Base-by-base conservation (phyloP, 2,113 vertebrate species). In the Cyanoderma ruficeps region DNA sequence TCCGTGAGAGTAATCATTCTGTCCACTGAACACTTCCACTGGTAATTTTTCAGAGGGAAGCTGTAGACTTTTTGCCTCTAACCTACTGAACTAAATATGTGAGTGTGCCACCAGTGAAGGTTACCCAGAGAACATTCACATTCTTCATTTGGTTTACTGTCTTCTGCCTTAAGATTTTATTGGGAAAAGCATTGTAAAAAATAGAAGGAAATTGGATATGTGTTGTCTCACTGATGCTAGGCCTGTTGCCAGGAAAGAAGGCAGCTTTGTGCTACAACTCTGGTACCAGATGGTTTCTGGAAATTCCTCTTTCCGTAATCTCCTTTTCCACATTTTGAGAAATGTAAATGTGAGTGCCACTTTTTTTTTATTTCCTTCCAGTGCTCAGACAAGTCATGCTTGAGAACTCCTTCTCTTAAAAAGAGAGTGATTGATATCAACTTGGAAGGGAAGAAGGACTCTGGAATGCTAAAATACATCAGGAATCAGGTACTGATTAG, bases 391-490 rank as follows among this genome's bases (percentile, higher is more conserved):
- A 99, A 99, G 93, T 99, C 99, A 2, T 99, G 99, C 91, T 97
- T 99, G 69, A 98, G 99, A 96, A 99, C 99, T 3, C 99, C 99
- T 6, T 99, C 99, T 55, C 98, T 99, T 90, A 99, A 99, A 97
- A 99, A 99, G 93, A 98, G 99, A 68, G 98, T 99, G 85, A 98
- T 98, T 0, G 99, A 99, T 95, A 96, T 96, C 93, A 99, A 97
- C 94, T 95, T 98, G 22, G 99, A 99, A 94, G 99, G 99, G 41
- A 99, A 99, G 96, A 99, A 99, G 93, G 99, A 99, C 87, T 99
- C 99, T 1, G 99, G 99, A 60, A 99, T 99, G 99, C 97, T 99
- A 44, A 99, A 99, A 89, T 99, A 99, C 95, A 99, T 99, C 95
- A 98, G 99, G 87, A 99, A 99, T 92, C 99, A 99, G 99, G 99